phyloP scores from a whole-genome alignment of 2,888 invertebrate genomes.

The Pegoplata infirma region DNA sequence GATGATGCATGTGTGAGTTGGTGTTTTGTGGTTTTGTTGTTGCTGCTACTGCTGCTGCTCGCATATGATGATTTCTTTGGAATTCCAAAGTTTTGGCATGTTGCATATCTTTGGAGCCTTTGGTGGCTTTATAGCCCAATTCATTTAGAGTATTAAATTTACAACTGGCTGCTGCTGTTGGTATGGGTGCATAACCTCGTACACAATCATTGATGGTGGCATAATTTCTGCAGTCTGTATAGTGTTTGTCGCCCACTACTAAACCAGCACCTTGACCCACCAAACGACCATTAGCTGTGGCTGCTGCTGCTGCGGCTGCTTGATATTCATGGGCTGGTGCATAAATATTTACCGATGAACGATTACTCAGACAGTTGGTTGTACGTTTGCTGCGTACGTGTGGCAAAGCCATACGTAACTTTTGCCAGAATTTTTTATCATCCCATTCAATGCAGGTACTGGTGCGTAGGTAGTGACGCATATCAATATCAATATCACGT shows the following conservation, averaged over 20 bases:
- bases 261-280: slow-evolving; percentile 62
- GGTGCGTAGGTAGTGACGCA: slow-evolving; percentile 92
- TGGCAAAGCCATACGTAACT: slow-evolving; percentile 93
- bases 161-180: slow-evolving; percentile 73
- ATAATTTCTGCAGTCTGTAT: slow-evolving; percentile 76
- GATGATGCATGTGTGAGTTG: slow-evolving; percentile 62
- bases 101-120: slow-evolving; percentile 64
- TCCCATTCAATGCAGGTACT: slow-evolving; percentile 96
- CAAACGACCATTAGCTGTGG: slow-evolving; percentile 65
- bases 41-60: slow-evolving; percentile 52
- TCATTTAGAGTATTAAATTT: slow-evolving; percentile 76
- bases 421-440: slow-evolving; percentile 98
- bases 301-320: too few relatives aligned
- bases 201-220: slow-evolving; percentile 77
- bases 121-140: slow-evolving; percentile 66
- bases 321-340: slow-evolving; percentile 80
- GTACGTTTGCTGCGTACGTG: slow-evolving; percentile 76
- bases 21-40: not conserved
- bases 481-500: slow-evolving; percentile 92
- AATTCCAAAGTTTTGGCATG: slow-evolving; percentile 73
- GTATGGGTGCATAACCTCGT: slow-evolving; percentile 74
- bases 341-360: slow-evolving; percentile 85
- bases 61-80: slow-evolving; percentile 71
- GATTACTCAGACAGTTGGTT: slow-evolving; percentile 70
- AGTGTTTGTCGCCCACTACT: slow-evolving; percentile 70